These are phyloP conservation scores for Patella vulgata DNA, from an alignment of 1,140 invertebrate species.

Conservation along the genomic window DNA sequence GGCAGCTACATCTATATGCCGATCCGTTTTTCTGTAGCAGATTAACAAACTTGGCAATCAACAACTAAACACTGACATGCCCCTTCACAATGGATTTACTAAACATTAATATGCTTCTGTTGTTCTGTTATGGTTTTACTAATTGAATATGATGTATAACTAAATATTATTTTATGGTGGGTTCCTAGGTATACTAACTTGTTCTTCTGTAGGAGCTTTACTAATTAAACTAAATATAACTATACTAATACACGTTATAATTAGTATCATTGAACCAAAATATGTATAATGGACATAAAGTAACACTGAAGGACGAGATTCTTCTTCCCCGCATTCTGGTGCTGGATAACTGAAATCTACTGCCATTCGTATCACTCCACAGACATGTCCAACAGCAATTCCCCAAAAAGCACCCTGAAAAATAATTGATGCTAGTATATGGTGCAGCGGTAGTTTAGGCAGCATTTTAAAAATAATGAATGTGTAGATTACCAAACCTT, in stretches of 20 bases:
- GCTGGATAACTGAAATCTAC: conserved; percentile 62
- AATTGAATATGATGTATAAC: no score
- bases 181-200: conserved; percentile 41
- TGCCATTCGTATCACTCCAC: conserved; percentile 66
- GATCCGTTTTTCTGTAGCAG: no score
- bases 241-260: conserved; percentile 52
- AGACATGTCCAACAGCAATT: conserved; percentile 68
- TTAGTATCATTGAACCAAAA: conserved; percentile 56
- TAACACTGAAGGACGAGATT: conserved; percentile 52
- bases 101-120: no score
- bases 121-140: no score
- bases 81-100: no score
- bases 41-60: no score
- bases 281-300: conserved; percentile 62
- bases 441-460: no score
- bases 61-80: no score
- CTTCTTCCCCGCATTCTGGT: conserved; percentile 56
- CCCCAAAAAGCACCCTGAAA: conserved; percentile 72
- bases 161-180: no score
- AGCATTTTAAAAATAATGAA: not conserved
- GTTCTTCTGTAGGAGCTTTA: conserved; percentile 23
- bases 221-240: conserved; percentile 58
- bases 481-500: no score
- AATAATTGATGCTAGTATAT: conserved; percentile 8
- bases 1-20: no score